Conservation (phyloP, 2,888 invertebrate species). For the Brachypalpus laphriformis region DNA sequence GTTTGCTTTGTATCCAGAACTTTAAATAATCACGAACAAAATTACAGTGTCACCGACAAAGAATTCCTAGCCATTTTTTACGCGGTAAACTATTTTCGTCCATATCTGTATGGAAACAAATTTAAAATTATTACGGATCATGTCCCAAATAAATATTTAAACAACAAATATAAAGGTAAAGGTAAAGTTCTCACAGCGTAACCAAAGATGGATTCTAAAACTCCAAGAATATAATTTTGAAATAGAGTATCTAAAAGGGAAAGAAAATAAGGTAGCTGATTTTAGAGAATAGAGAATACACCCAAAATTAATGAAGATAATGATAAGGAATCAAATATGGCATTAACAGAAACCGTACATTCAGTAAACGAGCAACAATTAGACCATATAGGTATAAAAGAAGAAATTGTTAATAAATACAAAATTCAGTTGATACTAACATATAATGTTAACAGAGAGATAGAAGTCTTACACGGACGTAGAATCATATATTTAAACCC, state of each 20-base stretch:
- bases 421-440: conserved; percentile 64
- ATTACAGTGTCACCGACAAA: not conserved
- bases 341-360: conserved; percentile 12
- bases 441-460: conserved; percentile 37
- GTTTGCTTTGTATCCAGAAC: not conserved
- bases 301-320: conserved; percentile 33
- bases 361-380: conserved; percentile 50
- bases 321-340: conserved; percentile 52
- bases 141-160: not conserved
- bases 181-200: not conserved
- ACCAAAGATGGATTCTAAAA: not conserved
- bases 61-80: not conserved
- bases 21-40: not conserved
- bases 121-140: not conserved
- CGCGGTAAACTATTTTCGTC: not conserved
- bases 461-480: conserved; percentile 37
- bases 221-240: not conserved
- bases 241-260: not conserved
- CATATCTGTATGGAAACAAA: not conserved
- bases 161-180: not conserved
- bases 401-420: conserved; percentile 32
- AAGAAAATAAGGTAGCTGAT: not conserved
- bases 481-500: conserved; percentile 37
- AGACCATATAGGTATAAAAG: conserved; percentile 58
- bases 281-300: conserved; percentile 16